Evolutionary conservation across 2,888 invertebrate genomes (phyloP).

Genomic region (Acronicta aceris): DNA sequence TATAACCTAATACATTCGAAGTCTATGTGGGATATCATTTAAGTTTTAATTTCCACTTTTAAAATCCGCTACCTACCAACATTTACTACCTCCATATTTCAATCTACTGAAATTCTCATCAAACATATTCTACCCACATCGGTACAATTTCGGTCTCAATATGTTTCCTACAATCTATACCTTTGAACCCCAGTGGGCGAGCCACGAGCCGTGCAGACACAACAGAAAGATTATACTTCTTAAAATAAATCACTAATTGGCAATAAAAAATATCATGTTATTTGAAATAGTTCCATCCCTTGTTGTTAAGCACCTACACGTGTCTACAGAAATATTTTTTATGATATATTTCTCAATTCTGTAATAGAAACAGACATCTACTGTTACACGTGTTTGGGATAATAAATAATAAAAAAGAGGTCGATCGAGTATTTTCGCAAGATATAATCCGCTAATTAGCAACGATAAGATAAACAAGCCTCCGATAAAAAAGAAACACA

Average conservation of each 20-base stretch:
- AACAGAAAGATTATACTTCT: background rate
- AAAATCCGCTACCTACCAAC: no score
- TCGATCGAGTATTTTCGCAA: constrained; percentile 10
- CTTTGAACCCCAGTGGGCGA: background rate
- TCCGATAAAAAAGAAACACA: constrained; percentile 27
- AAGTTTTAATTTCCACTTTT: no score
- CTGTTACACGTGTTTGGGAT: constrained; percentile 15
- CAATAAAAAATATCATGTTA: background rate
- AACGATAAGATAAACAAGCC: constrained; percentile 28
- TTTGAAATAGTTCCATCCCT: constrained; percentile 1
- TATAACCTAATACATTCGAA: no score
- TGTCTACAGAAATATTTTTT: background rate
- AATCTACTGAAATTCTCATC: no score
- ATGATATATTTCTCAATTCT: constrained; percentile 5
- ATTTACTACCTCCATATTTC: no score
- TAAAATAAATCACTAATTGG: constrained; percentile 1
- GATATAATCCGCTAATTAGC: constrained; percentile 40
- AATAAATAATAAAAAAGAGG: constrained; percentile 9
- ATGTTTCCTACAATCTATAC: background rate
- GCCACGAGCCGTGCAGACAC: background rate
- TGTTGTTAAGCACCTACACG: background rate
- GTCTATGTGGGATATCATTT: no score
- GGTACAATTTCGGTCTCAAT: background rate
- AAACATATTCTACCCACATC: background rate
- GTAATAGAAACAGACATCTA: background rate